A percentile compares a stretch with the other conserved stretches of the same genome.
Conservation (phyloP, 2,797 vertebrate genomes). For the Epinephelus coioides region DNA sequence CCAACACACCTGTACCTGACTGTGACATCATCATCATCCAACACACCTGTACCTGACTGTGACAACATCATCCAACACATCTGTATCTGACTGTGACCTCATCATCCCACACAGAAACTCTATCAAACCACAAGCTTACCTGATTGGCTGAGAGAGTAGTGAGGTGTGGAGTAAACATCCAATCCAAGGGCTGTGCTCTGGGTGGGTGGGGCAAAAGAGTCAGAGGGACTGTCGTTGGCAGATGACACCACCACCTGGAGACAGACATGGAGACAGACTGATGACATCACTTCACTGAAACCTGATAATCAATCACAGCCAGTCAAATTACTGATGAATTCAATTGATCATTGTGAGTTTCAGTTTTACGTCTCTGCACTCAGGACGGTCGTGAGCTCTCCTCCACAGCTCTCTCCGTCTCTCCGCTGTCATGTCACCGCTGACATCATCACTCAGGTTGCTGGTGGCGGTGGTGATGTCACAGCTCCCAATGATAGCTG, state of each 20-base stretch:
- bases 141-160: constrained; percentile 73
- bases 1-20: too few species aligned
- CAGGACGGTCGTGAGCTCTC: not conserved
- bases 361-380: constrained; percentile 22
- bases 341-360: too few species aligned
- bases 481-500: constrained; percentile 26
- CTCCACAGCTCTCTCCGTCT: constrained; percentile 65
- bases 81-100: too few species aligned
- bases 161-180: constrained; percentile 41
- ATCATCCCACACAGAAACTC: too few species aligned
- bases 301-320: too few species aligned
- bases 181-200: constrained; percentile 59
- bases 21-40: too few species aligned
- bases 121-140: constrained; percentile 35
- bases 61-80: too few species aligned
- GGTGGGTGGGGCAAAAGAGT: constrained; percentile 53
- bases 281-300: not conserved
- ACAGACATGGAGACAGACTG: not conserved
- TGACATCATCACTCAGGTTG: constrained; percentile 49
- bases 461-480: constrained; percentile 51
- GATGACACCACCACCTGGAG: constrained; percentile 44
- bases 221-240: constrained; percentile 45
- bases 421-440: constrained; percentile 49
- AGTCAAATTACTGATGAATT: too few species aligned
- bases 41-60: too few species aligned